phyloP scores from a whole-genome alignment of 2,113 vertebrate genomes.

The Enhydra lutris region DNA sequence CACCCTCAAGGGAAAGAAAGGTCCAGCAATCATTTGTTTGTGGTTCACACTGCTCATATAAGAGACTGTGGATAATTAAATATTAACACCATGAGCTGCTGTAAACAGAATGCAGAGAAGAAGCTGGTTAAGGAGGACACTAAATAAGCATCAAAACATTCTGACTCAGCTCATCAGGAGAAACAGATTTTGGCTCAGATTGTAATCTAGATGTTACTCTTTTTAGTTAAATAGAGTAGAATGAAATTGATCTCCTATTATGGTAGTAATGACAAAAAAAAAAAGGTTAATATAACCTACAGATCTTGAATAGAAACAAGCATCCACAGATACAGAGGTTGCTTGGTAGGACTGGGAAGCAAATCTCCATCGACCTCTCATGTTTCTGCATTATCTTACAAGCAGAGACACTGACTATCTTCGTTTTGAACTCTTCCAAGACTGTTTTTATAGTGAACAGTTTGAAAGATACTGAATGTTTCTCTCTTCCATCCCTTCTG shows the following conservation, averaged over 20 bases:
- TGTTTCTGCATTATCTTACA: not conserved
- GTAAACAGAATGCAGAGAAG: not conserved
- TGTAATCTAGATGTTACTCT: not conserved
- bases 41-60: not conserved
- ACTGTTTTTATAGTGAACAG: not conserved
- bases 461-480: not conserved
- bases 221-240: not conserved
- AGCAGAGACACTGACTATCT: not conserved
- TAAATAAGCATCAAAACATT: not conserved
- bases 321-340: not conserved
- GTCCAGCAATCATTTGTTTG: not conserved
- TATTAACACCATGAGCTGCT: not conserved
- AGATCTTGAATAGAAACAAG: not conserved
- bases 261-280: not conserved
- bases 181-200: not conserved
- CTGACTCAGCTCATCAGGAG: not conserved
- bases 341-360: no score
- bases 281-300: not conserved
- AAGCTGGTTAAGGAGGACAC: not conserved
- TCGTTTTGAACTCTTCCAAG: not conserved
- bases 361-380: not conserved
- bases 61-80: not conserved
- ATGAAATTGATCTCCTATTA: not conserved
- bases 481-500: not conserved
- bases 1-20: not conserved